phyloP scores from a whole-genome alignment of 2,113 vertebrate genomes.

The Toxotes jaculatrix region DNA sequence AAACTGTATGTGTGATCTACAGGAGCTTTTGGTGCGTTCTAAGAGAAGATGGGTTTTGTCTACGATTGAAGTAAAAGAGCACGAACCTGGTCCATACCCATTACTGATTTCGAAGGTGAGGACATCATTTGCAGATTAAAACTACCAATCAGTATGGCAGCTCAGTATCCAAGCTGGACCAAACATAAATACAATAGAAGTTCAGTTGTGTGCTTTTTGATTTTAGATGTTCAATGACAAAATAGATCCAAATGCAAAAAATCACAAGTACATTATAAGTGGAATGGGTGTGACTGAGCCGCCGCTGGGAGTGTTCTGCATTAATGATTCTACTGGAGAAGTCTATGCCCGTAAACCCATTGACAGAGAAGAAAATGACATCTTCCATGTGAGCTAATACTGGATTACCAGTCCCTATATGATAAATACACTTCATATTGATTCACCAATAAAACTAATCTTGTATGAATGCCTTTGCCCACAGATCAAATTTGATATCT shows the following conservation, averaged over 20 bases:
- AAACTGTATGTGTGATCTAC: background rate
- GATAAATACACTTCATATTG: background rate
- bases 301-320: slow-evolving; percentile 80
- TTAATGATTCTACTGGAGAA: slow-evolving; percentile 63
- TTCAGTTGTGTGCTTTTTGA: slow-evolving; percentile 7
- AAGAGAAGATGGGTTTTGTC: slow-evolving; percentile 89
- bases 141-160: background rate
- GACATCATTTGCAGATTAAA: background rate
- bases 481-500: slow-evolving; percentile 85
- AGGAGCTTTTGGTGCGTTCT: slow-evolving; percentile 75
- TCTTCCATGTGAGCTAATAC: slow-evolving; percentile 81
- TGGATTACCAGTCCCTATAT: background rate
- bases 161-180: background rate
- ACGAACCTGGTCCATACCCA: slow-evolving; percentile 83
- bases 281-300: slow-evolving; percentile 80
- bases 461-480: background rate
- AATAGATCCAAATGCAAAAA: accelerated
- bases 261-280: slow-evolving; percentile 76
- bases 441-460: background rate
- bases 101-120: slow-evolving; percentile 74
- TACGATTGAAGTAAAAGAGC: slow-evolving; percentile 86
- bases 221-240: slow-evolving; percentile 81
- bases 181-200: background rate
- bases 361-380: slow-evolving; percentile 77
- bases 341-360: slow-evolving; percentile 74